phyloP scores from a whole-genome alignment of 2,888 invertebrate species.

The Caenorhabditis doughertyi region DNA sequence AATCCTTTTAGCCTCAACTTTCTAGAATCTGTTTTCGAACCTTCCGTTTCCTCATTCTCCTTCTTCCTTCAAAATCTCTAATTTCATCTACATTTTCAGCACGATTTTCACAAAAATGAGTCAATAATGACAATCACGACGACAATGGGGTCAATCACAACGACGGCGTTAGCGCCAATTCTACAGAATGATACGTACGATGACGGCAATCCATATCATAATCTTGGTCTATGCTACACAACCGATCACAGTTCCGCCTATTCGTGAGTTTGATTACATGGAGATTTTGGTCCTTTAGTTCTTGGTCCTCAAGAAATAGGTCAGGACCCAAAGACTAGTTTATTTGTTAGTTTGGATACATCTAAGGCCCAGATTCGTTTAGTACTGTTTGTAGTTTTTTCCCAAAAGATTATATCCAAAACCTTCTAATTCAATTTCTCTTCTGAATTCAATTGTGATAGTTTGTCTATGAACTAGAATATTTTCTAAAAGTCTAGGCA shows the following conservation, averaged over 20 bases:
- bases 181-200: not conserved
- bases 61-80: too few relatives aligned
- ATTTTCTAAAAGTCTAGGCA: constrained; percentile 5
- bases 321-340: too few relatives aligned
- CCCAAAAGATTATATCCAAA: too few relatives aligned
- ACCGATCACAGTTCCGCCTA: constrained; percentile 17
- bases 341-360: too few relatives aligned
- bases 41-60: too few relatives aligned
- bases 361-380: too few relatives aligned
- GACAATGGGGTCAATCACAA: constrained; percentile 12
- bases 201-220: constrained; percentile 25
- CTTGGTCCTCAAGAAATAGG: too few relatives aligned
- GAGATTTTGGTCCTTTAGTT: constrained; percentile 1
- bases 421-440: too few relatives aligned
- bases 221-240: constrained; percentile 18
- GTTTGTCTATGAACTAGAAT: not conserved
- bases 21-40: too few relatives aligned
- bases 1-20: too few relatives aligned
- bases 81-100: not conserved
- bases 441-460: not conserved
- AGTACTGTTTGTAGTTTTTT: too few relatives aligned
- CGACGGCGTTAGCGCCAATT: constrained; percentile 26
- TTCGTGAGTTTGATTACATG: constrained; percentile 15
- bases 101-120: not conserved
- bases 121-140: not conserved